Conservation (phyloP, 1,140 invertebrate genomes). For the Metaphire vulgaris region DNA sequence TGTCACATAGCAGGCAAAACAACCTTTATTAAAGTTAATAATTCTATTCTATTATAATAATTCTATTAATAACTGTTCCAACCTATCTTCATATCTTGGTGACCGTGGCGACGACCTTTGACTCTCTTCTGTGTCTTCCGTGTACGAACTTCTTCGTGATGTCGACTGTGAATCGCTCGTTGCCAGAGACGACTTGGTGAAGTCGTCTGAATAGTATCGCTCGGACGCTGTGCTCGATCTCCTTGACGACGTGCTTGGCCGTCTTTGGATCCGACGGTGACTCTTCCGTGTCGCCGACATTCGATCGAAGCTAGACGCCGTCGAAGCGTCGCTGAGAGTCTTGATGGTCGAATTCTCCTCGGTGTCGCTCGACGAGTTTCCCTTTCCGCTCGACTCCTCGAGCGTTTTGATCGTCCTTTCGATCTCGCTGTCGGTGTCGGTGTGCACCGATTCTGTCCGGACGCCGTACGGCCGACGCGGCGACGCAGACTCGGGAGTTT, state of each 20-base stretch:
- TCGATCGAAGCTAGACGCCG: background rate
- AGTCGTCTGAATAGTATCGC: slow-evolving; percentile 9
- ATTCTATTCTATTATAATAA: too few relatives aligned
- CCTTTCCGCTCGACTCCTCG: background rate
- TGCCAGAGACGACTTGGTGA: background rate
- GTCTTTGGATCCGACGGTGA: background rate
- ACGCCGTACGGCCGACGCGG: background rate
- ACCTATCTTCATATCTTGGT: too few relatives aligned
- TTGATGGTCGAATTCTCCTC: background rate
- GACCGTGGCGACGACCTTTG: background rate
- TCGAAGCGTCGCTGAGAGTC: background rate
- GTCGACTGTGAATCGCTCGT: background rate
- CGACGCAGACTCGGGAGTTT: slow-evolving; percentile 7
- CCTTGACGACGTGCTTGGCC: background rate
- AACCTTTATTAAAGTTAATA: too few relatives aligned
- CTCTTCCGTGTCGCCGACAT: background rate
- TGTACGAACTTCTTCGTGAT: background rate
- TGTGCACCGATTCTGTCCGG: background rate
- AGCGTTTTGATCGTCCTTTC: background rate
- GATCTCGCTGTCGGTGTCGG: background rate
- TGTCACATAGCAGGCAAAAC: too few relatives aligned
- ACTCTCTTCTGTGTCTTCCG: background rate
- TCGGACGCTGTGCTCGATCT: background rate
- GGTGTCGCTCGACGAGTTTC: background rate
- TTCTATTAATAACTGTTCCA: too few relatives aligned